phyloP scores from a whole-genome alignment of 2,113 vertebrate genomes.

The Ailuropoda melanoleuca region DNA sequence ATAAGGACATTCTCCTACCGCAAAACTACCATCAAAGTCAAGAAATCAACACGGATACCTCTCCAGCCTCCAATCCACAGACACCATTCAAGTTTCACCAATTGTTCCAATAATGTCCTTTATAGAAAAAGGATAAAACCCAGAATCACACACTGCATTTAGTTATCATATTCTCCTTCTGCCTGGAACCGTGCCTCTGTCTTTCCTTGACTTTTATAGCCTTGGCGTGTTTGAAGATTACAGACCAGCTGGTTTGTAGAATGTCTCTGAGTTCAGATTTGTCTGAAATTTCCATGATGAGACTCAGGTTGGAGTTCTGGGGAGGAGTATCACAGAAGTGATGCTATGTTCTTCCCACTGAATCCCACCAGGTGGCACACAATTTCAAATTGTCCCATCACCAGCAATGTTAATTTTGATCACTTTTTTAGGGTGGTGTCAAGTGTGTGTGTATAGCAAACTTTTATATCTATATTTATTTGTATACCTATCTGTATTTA shows the following conservation, averaged over 20 bases:
- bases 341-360: neutral
- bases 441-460: neutral
- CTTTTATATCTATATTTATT: neutral
- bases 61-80: neutral
- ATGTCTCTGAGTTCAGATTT: neutral
- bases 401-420: neutral
- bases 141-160: neutral
- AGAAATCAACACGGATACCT: neutral
- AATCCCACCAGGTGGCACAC: neutral
- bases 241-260: neutral
- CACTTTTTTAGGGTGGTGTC: neutral
- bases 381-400: neutral
- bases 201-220: neutral
- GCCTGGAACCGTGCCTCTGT: neutral
- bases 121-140: neutral
- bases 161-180: neutral
- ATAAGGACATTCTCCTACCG: neutral
- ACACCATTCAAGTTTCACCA: neutral
- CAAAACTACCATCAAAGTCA: neutral
- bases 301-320: neutral
- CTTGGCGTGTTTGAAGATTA: neutral
- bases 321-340: neutral
- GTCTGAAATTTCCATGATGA: neutral
- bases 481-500: neutral
- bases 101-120: neutral